Evolutionary conservation across 53 echinoderm and acorn worm genomes (phyloP).

Genomic region (Paelopatides confundens): DNA sequence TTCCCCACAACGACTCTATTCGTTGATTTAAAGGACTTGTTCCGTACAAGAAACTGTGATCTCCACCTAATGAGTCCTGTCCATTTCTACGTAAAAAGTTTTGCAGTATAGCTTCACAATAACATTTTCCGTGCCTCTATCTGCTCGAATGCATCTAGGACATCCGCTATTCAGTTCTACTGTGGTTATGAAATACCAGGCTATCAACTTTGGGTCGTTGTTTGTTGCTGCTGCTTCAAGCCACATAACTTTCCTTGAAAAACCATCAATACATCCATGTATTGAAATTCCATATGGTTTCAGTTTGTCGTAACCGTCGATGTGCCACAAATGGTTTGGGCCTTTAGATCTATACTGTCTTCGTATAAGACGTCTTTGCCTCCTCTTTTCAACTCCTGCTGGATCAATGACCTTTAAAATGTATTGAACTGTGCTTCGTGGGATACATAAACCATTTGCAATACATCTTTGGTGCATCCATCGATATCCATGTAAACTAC

Average conservation of each 20-base stretch:
- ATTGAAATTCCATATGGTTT: constrained; percentile 48
- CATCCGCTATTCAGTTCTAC: constrained; percentile 43
- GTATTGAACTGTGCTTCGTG: not conserved
- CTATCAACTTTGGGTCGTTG: constrained; percentile 39
- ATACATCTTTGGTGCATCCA: constrained; percentile 49
- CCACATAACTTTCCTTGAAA: constrained; percentile 44
- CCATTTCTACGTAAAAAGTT: constrained; percentile 58
- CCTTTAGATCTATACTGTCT: not conserved
- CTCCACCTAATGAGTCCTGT: constrained; percentile 5
- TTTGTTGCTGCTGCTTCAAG: constrained; percentile 37
- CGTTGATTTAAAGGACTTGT: constrained; percentile 55
- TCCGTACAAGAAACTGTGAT: constrained; percentile 40
- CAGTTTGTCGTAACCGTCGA: constrained; percentile 56
- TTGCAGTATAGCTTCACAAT: constrained; percentile 51
- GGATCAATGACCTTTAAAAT: constrained; percentile 31
- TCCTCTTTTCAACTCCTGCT: not conserved
- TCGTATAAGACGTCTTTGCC: not conserved
- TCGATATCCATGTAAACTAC: constrained; percentile 38
- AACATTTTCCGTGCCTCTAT: constrained; percentile 65
- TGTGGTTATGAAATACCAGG: constrained; percentile 49
- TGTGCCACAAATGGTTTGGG: constrained; percentile 43
- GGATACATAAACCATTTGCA: constrained; percentile 5
- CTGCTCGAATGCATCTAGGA: constrained; percentile 61
- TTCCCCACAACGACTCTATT: constrained; percentile 61
- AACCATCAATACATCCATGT: constrained; percentile 51